phyloP scores from a whole-genome alignment of 2,888 invertebrate species.

The Hemaris fuciformis region DNA sequence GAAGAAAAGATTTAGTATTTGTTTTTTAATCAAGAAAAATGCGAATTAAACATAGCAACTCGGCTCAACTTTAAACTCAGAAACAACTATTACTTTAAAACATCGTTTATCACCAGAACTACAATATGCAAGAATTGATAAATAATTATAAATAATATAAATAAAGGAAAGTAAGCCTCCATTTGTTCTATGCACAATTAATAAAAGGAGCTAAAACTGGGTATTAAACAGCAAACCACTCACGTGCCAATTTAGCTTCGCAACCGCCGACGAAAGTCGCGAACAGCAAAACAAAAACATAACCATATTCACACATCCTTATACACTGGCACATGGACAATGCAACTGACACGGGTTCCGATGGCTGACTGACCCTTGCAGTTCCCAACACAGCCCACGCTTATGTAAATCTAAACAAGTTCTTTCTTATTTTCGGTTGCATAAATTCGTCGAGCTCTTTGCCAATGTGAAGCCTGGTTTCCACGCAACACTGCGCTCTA shows the following conservation, averaged over 20 bases:
- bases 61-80: no score
- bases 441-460: conserved; percentile 69
- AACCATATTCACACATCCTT: conserved; percentile 62
- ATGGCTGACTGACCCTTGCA: conserved; percentile 51
- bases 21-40: no score
- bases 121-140: no score
- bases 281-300: conserved; percentile 51
- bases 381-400: conserved; percentile 46
- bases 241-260: conserved; percentile 65
- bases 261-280: conserved; percentile 48
- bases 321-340: conserved; percentile 29
- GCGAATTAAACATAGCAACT: no score
- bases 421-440: conserved; percentile 75
- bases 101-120: no score
- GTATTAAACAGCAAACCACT: conserved; percentile 49
- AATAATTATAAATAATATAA: no score
- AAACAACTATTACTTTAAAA: no score
- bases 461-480: conserved; percentile 66
- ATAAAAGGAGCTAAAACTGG: not conserved
- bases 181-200: not conserved
- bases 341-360: conserved; percentile 29
- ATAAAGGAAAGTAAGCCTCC: not conserved
- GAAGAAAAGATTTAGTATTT: no score
- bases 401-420: conserved; percentile 70
- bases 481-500: conserved; percentile 67